phyloP scores from a whole-genome alignment of 2,797 vertebrate species.

The Leucoraja ocellata region DNA sequence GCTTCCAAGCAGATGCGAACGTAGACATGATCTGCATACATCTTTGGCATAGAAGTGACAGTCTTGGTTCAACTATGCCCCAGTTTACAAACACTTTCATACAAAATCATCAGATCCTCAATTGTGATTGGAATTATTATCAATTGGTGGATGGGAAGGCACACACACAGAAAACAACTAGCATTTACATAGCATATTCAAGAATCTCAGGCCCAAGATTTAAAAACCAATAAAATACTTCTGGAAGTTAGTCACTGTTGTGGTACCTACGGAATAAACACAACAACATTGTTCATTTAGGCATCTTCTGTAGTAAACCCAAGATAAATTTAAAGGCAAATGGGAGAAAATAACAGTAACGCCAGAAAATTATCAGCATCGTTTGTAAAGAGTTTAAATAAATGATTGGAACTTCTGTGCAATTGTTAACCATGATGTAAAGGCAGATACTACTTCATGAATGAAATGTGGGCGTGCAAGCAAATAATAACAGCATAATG shows the following conservation, averaged over 20 bases:
- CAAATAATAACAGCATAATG: no score
- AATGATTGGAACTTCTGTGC: not conserved
- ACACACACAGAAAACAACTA: not conserved
- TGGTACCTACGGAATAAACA: not conserved
- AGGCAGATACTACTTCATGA: no score
- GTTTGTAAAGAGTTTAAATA: not conserved
- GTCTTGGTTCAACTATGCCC: no score
- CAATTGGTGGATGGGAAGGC: not conserved
- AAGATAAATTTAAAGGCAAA: not conserved
- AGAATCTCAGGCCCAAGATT: not conserved
- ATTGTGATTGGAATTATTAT: not conserved
- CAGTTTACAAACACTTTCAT: no score
- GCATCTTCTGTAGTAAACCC: not conserved
- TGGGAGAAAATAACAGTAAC: not conserved
- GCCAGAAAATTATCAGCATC: not conserved
- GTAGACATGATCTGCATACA: no score
- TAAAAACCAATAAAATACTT: not conserved
- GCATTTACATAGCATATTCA: not conserved
- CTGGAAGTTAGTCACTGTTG: not conserved
- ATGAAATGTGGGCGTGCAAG: no score
- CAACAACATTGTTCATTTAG: not conserved
- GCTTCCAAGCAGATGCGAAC: no score
- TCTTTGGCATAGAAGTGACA: no score
- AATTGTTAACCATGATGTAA: not conserved
- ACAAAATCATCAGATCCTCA: no score